Conservation (phyloP, 35 echinoderm and acorn worm species). For the Heliocidaris erythrogramma region DNA sequence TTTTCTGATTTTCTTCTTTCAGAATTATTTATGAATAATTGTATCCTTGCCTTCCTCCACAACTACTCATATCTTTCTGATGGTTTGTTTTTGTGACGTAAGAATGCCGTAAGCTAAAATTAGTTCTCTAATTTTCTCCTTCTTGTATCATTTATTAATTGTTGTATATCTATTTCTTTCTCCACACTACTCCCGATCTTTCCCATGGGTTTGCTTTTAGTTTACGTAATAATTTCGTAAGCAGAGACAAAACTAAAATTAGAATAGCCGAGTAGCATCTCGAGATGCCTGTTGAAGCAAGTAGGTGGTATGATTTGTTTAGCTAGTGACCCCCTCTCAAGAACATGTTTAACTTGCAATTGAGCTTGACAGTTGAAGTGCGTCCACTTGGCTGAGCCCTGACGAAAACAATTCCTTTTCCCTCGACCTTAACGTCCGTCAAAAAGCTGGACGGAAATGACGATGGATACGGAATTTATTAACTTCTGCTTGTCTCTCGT, state of each 20-base stretch:
- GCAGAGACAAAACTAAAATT: neutral
- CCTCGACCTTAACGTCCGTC: neutral
- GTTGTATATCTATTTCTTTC: neutral
- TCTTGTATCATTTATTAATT: too few species aligned
- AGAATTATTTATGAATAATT: too few species aligned
- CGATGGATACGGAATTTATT: neutral
- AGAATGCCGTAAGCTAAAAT: too few species aligned
- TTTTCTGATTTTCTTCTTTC: too few species aligned
- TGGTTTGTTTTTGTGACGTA: too few species aligned
- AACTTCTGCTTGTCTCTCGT: neutral
- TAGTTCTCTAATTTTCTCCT: too few species aligned
- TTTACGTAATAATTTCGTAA: neutral
- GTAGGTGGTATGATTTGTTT: neutral
- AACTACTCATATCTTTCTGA: too few species aligned
- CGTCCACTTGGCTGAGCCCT: neutral
- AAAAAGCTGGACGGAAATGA: neutral
- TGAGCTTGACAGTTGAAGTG: neutral
- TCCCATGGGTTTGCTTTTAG: neutral
- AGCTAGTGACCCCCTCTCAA: neutral
- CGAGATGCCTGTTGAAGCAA: neutral
- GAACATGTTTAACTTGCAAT: neutral
- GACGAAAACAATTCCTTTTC: neutral
- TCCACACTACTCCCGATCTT: neutral
- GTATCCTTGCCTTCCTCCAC: too few species aligned
- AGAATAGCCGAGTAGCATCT: neutral